A percentile compares a stretch with the other conserved stretches of the same genome.
These are phyloP conservation scores for Hormaphis cornu DNA, from an alignment of 1,140 invertebrate genomes.

Conservation along the genomic window DNA sequence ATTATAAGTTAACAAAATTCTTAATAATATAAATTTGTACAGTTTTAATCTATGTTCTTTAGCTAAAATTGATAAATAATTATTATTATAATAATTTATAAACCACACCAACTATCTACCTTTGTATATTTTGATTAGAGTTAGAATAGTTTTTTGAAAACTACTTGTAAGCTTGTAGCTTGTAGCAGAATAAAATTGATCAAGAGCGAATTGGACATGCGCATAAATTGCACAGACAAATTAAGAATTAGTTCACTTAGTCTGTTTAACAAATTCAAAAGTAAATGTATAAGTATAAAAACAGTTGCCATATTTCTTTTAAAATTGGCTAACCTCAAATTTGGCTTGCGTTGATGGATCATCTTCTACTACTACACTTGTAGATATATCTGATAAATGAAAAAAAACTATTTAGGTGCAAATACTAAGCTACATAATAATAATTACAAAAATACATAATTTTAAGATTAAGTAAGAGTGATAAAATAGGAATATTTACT, in stretches of 20 bases:
- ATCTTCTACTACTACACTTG: slow-evolving; percentile 30
- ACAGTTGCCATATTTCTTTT: slow-evolving; percentile 13
- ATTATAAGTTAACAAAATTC: neutral
- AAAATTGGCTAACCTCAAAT: slow-evolving; percentile 16
- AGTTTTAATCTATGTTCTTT: neutral
- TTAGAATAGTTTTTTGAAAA: neutral
- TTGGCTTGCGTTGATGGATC: slow-evolving; percentile 18
- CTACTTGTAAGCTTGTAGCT: slow-evolving; percentile 10
- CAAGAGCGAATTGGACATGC: neutral
- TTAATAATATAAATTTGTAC: neutral
- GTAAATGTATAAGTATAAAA: neutral
- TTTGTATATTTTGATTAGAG: neutral
- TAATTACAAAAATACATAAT: neutral
- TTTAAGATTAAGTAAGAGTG: neutral
- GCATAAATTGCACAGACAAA: slow-evolving; percentile 9
- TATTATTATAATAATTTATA: neutral
- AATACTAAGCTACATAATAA: slow-evolving; percentile 1
- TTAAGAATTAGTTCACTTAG: neutral
- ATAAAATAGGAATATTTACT: neutral
- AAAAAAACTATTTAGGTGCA: slow-evolving; percentile 28
- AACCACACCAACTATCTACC: slow-evolving; percentile 11
- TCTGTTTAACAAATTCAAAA: neutral
- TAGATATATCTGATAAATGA: slow-evolving; percentile 26
- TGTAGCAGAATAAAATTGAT: slow-evolving; percentile 9
- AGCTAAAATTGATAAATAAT: neutral